phyloP scores from a whole-genome alignment of 2,113 vertebrate genomes.

The Microcebus lehilahytsara region DNA sequence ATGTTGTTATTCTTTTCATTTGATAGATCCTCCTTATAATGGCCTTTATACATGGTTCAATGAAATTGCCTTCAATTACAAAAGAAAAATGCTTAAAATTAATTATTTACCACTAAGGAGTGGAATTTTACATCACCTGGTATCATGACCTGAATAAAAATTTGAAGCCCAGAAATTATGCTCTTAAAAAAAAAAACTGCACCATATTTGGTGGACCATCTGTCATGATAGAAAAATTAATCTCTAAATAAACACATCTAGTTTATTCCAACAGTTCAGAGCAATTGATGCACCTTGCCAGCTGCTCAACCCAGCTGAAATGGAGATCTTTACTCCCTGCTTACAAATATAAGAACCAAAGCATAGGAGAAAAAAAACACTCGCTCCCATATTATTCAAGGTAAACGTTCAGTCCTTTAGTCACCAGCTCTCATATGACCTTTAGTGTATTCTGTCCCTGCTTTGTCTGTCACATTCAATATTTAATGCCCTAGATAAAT shows the following conservation, averaged over 20 bases:
- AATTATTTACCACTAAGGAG: not conserved
- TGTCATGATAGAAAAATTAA: constrained; percentile 2
- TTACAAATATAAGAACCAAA: not conserved
- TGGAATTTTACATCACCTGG: not conserved
- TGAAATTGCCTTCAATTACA: not conserved
- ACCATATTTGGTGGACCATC: constrained; percentile 4
- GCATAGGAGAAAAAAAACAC: accelerated
- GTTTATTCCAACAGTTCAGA: constrained; percentile 23
- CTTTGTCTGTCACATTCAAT: not conserved
- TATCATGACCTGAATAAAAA: constrained; percentile 18
- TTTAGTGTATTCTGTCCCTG: not conserved
- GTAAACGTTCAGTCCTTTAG: not conserved
- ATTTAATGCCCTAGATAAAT: not conserved
- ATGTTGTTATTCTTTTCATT: not conserved
- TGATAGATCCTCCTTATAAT: not conserved
- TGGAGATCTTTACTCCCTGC: not conserved
- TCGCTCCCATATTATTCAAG: not conserved
- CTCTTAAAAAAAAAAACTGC: not conserved
- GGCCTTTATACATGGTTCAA: not conserved
- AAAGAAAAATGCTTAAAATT: not conserved
- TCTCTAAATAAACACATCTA: constrained; percentile 57
- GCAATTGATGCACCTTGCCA: not conserved
- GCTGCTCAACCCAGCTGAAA: not conserved
- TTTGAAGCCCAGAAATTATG: not conserved
- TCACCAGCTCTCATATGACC: not conserved